Base-by-base conservation (phyloP, 2,113 vertebrate genomes). In the Phoxinus phoxinus region DNA sequence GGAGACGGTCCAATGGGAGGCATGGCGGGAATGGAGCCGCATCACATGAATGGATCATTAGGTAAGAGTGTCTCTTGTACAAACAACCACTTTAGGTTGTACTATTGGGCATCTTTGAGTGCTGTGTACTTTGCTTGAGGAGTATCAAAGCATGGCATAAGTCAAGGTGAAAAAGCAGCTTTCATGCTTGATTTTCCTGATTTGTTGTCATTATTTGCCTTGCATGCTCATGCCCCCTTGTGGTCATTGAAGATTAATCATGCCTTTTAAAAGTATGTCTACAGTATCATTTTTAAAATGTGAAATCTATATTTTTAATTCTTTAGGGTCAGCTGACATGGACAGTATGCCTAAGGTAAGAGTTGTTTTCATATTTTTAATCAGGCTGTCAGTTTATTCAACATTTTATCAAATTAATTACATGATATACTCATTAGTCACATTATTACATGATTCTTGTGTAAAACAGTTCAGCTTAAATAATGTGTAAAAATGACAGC, bases 21-120 rank as follows among this genome's bases (percentile, higher is more conserved):
- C 86, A 95, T 99, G 94, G 96, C 96, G 88, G 97, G 97, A 91
- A 98, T 99, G 97, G 98, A 99, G 92, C 97, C 98, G 44, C 98
- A 99, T 93, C 98, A 99, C 91, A 98, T 99, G 95, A 99, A 99
- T 79, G 98, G 98, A 92, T 99, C 98, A 82, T 95, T 99, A 97
- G 98, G 98, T 99, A 96, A 79, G 25, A 79, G 51, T 32, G 3
- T 51, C 37, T 63, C 37, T 71, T 41, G 37, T 46, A 56, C 51
- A 74, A 15, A 74, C 48, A 73, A 6, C 21, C 46, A 59, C 10
- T 61, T 85, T n/a, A 84, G 69, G 58, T 44, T 17, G 13, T 59
- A 32, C 44, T 48, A 59, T 25, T 12, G 91, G 19, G 63, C 0
- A 6, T n/a, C 46, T 32, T 30, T n/a, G 19, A 81, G 41, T 19